These are phyloP conservation scores for Neoascia interrupta DNA, from an alignment of 2,888 invertebrate species.

Conservation along the genomic window DNA sequence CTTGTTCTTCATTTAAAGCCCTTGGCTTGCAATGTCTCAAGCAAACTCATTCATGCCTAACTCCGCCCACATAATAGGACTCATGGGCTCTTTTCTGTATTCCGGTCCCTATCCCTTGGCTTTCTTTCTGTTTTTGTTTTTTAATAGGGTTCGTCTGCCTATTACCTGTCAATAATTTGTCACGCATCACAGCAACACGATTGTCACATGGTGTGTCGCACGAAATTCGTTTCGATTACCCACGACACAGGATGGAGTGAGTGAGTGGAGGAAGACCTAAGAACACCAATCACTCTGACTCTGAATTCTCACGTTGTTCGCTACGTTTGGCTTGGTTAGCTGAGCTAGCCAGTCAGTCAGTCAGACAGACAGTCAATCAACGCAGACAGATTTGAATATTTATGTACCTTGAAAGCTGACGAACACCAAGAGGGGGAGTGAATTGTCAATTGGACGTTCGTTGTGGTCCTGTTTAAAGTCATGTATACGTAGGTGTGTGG, in stretches of 20 bases:
- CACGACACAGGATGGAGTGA: neutral
- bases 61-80: slow-evolving; percentile 46
- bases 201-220: slow-evolving; percentile 54
- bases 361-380: slow-evolving; percentile 53
- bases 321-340: slow-evolving; percentile 47
- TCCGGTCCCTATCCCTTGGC: slow-evolving; percentile 6
- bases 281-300: slow-evolving; percentile 33
- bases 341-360: neutral
- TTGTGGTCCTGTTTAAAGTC: slow-evolving; percentile 7
- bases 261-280: neutral
- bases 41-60: slow-evolving; percentile 25
- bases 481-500: neutral
- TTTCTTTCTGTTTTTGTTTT: neutral
- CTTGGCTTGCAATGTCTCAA: slow-evolving; percentile 10
- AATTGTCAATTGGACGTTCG: slow-evolving; percentile 26
- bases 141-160: slow-evolving; percentile 12
- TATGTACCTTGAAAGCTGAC: slow-evolving; percentile 31
- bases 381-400: slow-evolving; percentile 57
- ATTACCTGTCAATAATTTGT: slow-evolving; percentile 62
- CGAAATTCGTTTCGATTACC: slow-evolving; percentile 42
- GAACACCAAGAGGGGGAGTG: neutral
- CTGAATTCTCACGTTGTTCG: slow-evolving; percentile 10
- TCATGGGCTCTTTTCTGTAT: slow-evolving; percentile 27
- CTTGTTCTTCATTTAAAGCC: slow-evolving; percentile 1
- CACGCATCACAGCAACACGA: slow-evolving; percentile 54